Evolutionary conservation across 2,888 invertebrate species (phyloP).

Genomic region (Geophilus truncorum): DNA sequence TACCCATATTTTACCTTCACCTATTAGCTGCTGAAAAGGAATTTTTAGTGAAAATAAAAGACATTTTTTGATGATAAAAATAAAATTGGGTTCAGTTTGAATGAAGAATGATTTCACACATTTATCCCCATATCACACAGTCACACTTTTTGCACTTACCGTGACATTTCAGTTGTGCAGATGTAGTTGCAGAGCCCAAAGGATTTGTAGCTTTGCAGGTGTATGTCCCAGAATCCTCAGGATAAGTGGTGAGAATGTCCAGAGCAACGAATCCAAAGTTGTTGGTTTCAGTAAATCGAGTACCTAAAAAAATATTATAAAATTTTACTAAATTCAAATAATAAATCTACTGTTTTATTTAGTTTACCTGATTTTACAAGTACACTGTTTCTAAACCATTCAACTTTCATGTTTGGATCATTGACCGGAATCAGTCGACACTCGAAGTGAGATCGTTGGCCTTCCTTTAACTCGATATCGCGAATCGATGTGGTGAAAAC

Average conservation of each 20-base stretch:
- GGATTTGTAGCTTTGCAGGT: constrained; percentile 89
- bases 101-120: not conserved
- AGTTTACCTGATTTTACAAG: constrained; percentile 82
- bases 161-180: constrained; percentile 76
- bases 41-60: not conserved
- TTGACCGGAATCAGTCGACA: constrained; percentile 89
- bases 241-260: constrained; percentile 90
- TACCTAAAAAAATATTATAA: constrained; percentile 52
- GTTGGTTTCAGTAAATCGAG: constrained; percentile 90
- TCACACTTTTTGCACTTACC: constrained; percentile 53
- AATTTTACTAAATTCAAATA: not conserved
- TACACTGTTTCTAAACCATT: constrained; percentile 90
- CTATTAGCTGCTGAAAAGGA: not conserved
- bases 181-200: constrained; percentile 86
- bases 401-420: constrained; percentile 86
- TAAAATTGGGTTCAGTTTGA: not conserved
- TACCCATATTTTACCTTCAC: not conserved
- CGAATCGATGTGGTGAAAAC: constrained; percentile 89
- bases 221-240: constrained; percentile 94
- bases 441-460: constrained; percentile 90
- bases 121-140: not conserved
- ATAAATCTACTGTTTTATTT: no score
- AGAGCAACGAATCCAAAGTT: constrained; percentile 97
- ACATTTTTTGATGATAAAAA: not conserved
- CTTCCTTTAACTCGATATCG: constrained; percentile 87